Base-by-base conservation (phyloP, 2,888 invertebrate genomes). In the Pseudolycoriella hygida region DNA sequence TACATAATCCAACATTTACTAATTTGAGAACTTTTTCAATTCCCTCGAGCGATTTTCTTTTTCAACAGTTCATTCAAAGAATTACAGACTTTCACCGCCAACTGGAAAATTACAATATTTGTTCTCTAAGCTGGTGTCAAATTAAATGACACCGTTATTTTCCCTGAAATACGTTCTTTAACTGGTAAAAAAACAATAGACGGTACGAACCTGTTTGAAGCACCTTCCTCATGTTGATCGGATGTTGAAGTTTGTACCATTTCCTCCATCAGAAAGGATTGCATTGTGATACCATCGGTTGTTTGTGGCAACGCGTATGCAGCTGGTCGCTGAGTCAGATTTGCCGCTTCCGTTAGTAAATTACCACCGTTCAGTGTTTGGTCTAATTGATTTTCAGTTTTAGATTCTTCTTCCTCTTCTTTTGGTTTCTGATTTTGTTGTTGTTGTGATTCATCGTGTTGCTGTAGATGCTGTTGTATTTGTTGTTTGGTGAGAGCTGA, bases 181-280 rank as follows among this genome's bases (percentile, higher is more conserved):
- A 94, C 92, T 51, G 94, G 93, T 69, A 94, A 76, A 70, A 89
- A 90, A 66, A 94, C 88, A 57, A 93, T 75, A 56, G 92, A 88
- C 53, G 93, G 87, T 59, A 88, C 80, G 67, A 92, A 84, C 62
- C 80, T 77, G 55, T 57, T 57, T 43, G 48, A 42, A 42, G 52
- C 42, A 38, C 56, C 53, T 45, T 44, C 46, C n/a, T 15, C 43
- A 30, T 17, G n/a, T n/a, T n/a, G n/a, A n/a, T n/a, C n/a, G n/a
- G 43, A 25, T 47, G 44, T 34, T 40, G 31, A 42, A 43, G 39
- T 17, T 31, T 25, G 3, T 17, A 34, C 43, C 15, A 44, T 31
- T 64, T 86, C 84, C 65, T 80, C 77, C 56, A 90, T 72, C 55
- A 88, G 73, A 69, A 93, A 94, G 47, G 92, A 86, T 70, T 93